Evolutionary conservation across 2,113 vertebrate species (phyloP), one percentile per base, ranked within the genome.

Genomic region (Paratilapia polleni): DNA sequence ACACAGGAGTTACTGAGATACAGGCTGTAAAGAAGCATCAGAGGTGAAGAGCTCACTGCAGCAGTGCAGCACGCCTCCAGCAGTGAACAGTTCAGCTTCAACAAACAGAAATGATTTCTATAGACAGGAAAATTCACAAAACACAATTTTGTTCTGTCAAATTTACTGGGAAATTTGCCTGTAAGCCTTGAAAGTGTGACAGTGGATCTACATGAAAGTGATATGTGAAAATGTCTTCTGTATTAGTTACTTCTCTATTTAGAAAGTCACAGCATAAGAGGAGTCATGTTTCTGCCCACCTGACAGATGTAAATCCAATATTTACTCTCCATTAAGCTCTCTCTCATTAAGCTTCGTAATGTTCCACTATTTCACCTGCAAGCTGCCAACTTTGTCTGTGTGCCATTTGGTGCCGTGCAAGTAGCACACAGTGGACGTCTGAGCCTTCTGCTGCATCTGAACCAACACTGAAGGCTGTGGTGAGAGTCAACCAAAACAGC

Each of bases 301-400:
- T 77, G 36, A 60, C 57, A 20, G 41, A 41, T 60, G 41, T 61
- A 61, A 8, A 4, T 0, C 68, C 26, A 73, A 0, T 54, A 54
- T 73, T 54, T 73, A 54, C 24, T 73, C 47, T 54, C 47, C 47
- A 73, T 73, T 73, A 73, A 73, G 68, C 47, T 73, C 47, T 54
- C 47, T 31, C 47, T 54, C 43, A 70, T 70, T 73, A 52, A 31
- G 26, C 31, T 28, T 54, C 49, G 5, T 52, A 52, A 52, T 52
- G 49, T 52, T 52, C 2, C 68, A 73, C 68, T 73, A 14, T 73
- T 54, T 73, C 47, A 34, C 36, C 36, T 36, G 36, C 36, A 36
- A 36, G 36, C 36, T 36, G 36, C 36, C 36, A 36, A 36, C 47
- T 54, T 49, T 31, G 66, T 1, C 24, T 73, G 4, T 14, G 68